These are phyloP conservation scores for Spea multiplicata DNA, from an alignment of 2,113 vertebrate species.

Conservation along the genomic window DNA sequence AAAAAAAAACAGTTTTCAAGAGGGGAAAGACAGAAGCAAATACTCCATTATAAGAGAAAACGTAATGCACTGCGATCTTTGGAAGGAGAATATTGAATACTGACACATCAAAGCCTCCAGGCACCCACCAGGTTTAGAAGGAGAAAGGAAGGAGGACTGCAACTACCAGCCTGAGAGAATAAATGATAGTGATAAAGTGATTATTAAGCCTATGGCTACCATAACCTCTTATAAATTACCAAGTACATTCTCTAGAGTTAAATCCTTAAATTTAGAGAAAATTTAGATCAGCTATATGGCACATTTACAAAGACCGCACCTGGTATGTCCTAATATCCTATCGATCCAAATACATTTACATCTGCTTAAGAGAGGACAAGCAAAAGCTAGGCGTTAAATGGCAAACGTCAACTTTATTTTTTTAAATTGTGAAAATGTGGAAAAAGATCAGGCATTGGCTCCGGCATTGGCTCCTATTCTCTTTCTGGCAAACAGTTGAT, in stretches of 20 bases:
- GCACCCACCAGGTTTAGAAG: background rate
- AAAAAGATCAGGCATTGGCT: too few relatives aligned
- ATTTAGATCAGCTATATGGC: too few relatives aligned
- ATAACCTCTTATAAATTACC: background rate
- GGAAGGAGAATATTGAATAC: background rate
- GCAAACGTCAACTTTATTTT: too few relatives aligned
- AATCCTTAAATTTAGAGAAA: too few relatives aligned
- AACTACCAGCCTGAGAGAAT: background rate
- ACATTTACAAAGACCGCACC: too few relatives aligned
- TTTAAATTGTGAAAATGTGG: too few relatives aligned
- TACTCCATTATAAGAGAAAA: slow-evolving; percentile 21
- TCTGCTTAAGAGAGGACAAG: too few relatives aligned
- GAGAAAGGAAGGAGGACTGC: background rate
- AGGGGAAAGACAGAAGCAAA: slow-evolving; percentile 19
- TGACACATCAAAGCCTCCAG: too few relatives aligned
- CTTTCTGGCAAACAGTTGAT: background rate
- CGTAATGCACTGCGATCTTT: slow-evolving; percentile 7
- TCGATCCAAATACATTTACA: too few relatives aligned
- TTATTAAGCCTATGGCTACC: background rate
- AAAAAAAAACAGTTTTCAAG: slow-evolving; percentile 22
- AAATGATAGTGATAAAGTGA: background rate
- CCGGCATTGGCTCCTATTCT: background rate
- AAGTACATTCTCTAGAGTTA: background rate
- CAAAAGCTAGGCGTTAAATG: too few relatives aligned
- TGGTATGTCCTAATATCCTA: too few relatives aligned